Conservation (phyloP, 2,113 vertebrate genomes). For the Melierax canorus region DNA sequence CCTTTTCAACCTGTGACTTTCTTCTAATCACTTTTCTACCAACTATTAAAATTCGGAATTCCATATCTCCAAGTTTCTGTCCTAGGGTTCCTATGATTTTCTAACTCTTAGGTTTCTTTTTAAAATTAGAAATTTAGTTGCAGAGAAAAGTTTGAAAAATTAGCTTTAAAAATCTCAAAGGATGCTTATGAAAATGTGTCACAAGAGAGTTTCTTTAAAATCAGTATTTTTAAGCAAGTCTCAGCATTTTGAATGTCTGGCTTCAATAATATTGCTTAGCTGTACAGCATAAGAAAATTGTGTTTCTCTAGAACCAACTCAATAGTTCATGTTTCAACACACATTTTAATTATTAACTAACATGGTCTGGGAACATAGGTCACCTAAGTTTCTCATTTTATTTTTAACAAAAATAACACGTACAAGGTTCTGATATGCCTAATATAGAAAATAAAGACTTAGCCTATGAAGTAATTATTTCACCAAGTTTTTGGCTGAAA, state of each 20-base stretch:
- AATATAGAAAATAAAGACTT: neutral
- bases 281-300: neutral
- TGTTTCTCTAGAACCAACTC: neutral
- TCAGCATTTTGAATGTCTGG: neutral
- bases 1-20: neutral
- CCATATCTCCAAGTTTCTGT: neutral
- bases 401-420: neutral
- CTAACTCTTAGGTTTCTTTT: neutral
- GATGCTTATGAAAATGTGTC: neutral
- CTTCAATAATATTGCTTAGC: conserved; percentile 6
- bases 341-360: conserved; percentile 24
- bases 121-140: neutral
- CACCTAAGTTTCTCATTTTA: neutral
- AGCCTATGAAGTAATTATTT: neutral
- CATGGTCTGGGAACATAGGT: neutral
- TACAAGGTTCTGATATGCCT: neutral
- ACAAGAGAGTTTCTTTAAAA: neutral
- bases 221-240: neutral
- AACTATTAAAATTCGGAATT: neutral
- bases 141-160: neutral
- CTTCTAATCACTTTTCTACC: neutral
- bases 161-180: neutral
- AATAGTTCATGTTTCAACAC: neutral
- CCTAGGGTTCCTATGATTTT: neutral
- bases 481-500: neutral